phyloP scores from a whole-genome alignment of 2,888 invertebrate genomes.

The Campaea margaritaria region DNA sequence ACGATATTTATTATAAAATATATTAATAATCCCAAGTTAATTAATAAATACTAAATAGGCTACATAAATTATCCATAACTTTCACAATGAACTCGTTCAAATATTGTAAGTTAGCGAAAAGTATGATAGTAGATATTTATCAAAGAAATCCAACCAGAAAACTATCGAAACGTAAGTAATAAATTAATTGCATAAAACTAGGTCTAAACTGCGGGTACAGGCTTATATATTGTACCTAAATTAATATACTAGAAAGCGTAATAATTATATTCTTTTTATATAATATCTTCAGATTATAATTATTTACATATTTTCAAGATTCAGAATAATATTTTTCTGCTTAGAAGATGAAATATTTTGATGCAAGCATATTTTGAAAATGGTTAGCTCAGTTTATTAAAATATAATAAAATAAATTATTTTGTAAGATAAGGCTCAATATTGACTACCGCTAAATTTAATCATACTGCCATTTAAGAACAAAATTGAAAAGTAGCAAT shows the following conservation, averaged over 20 bases:
- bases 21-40: constrained; percentile 7
- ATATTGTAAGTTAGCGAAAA: constrained; percentile 7
- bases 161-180: background rate
- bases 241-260: background rate
- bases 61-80: constrained; percentile 1
- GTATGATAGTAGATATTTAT: background rate
- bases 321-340: constrained; percentile 29
- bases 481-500: constrained; percentile 20
- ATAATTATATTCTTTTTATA: background rate
- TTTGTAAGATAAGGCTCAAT: constrained; percentile 26
- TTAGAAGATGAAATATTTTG: constrained; percentile 23
- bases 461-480: constrained; percentile 27
- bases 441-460: constrained; percentile 17
- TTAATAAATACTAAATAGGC: constrained; percentile 8
- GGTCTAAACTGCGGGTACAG: background rate
- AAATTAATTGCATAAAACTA: background rate
- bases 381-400: constrained; percentile 15
- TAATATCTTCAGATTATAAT: constrained; percentile 9
- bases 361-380: constrained; percentile 15
- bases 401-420: constrained; percentile 10
- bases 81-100: constrained; percentile 9
- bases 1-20: constrained; percentile 28
- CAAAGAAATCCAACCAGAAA: background rate
- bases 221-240: background rate
- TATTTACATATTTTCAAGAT: constrained; percentile 16